Conservation (phyloP, 2,797 vertebrate genomes). For the Danio aesculapii region DNA sequence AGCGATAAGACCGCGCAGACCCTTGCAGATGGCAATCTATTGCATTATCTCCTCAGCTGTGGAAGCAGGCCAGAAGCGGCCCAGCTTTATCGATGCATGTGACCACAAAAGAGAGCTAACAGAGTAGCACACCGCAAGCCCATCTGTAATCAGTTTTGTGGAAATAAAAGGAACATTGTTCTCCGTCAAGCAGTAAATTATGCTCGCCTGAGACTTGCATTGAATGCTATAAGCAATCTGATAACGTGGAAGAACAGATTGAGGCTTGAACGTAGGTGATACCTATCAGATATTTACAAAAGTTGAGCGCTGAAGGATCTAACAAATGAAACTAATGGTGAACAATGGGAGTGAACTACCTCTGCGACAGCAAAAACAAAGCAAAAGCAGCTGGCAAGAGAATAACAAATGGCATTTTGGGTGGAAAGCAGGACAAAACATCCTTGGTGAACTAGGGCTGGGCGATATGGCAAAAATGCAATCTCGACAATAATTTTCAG, state of each 20-base stretch:
- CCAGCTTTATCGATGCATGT: conserved; percentile 36
- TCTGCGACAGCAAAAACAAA: neutral
- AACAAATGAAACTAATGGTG: conserved; percentile 4
- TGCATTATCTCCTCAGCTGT: conserved; percentile 47
- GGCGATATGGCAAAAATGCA: no score
- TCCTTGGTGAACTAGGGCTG: neutral
- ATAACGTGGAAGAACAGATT: conserved; percentile 48
- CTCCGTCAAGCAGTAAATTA: conserved; percentile 67
- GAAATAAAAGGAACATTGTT: conserved; percentile 74
- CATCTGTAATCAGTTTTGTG: conserved; percentile 58
- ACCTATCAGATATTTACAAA: conserved; percentile 22
- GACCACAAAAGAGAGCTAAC: conserved; percentile 38
- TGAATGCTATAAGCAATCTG: conserved; percentile 63
- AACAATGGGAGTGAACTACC: conserved; percentile 12
- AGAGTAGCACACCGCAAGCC: conserved; percentile 49
- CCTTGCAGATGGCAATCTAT: conserved; percentile 45
- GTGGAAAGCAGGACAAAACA: conserved; percentile 24
- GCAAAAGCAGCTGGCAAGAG: neutral
- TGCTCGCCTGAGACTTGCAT: conserved; percentile 55
- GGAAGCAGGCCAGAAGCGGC: conserved; percentile 36
- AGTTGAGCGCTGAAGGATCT: neutral
- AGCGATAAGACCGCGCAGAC: conserved; percentile 37
- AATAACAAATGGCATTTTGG: conserved; percentile 22
- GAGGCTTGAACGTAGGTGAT: conserved; percentile 42
- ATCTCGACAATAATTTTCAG: no score